Evolutionary conservation across 2,797 vertebrate genomes (phyloP), one percentile per base, ranked within the genome.

Genomic region (Notamacropus eugenii): DNA sequence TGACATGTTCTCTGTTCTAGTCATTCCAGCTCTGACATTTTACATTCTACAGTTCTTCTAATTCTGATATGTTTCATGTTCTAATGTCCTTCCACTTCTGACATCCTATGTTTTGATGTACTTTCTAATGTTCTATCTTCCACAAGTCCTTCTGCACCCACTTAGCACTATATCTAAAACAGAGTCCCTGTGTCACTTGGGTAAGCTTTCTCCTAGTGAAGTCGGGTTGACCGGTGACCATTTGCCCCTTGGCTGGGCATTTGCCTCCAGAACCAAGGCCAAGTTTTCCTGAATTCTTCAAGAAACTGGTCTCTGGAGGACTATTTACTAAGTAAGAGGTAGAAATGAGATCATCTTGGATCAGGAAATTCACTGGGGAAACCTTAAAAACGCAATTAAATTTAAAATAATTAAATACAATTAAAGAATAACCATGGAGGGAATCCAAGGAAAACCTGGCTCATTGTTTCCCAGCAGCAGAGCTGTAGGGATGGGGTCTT

Each of bases 351-450:
- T 58, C 12, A 19, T 87, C 52, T 93, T 50, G 55, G 40, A 55
- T 28, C 87, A 28, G 90, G 91, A 95, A 87, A 87, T 57, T 19
- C 74, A 9, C 59, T 11, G 34, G 94, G 91, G 95, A 97, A 91
- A 95, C 55, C 91, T 96, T 95, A 92, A 96, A 97, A 97, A 97
- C 67, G 90, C 92, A 96, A 96, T 92, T 95, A 96, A 96, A 91
- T 94, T 93, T 87, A 90, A 97, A 97, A 96, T 91, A 97, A 96
- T 97, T 97, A 95, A 97, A 95, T 94, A 59, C 93, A 96, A 95
- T 96, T 97, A 95, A 96, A 95, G 87, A 82, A 0, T 50, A 91
- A 40, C 93, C 22, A 0, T 31, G 82, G 91, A 67, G 67, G 91
- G 13, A 59, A 27, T 54, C 54, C 74, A n/a, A 74, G 92, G 82